Evolutionary conservation across 1,140 invertebrate species (phyloP), one percentile per base, ranked within the genome.

Genomic region (Vanessa tameamea): DNA sequence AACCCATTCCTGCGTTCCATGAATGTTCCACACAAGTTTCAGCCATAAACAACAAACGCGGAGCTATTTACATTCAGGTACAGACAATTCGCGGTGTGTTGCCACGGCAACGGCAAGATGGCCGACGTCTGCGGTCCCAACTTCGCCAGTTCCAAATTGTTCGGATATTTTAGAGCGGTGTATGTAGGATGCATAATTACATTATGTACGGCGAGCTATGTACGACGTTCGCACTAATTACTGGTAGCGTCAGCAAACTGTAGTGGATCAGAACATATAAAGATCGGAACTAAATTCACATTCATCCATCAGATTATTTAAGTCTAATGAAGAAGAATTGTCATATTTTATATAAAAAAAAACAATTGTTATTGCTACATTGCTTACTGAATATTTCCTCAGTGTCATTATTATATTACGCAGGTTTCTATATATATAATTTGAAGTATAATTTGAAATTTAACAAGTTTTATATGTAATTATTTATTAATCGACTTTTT

Each of bases 141-240:
- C 84, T 92, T 89, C 81, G 86, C 78, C 81, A 91, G 88, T 90
- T 91, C 87, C 89, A 90, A 92, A 92, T 92, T 91, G 89, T 92
- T 92, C 84, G 79, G 80, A 89, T 88, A 86, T 92, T 92, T 89
- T 84, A 87, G 90, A 90, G 82, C 83, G 76, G 81, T 86, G 82
- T 89, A 88, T 90, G 88, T 88, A 90, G 82, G 83, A 85, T 89
- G 87, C 83, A 91, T 90, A 91, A 92, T 92, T 92, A 92, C 83
- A 87, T 91, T 91, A 91, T 92, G 77, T 92, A 90, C 85, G 77
- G 69, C 79, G 82, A 80, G 82, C 81, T 89, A 89, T 90, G 82
- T 92, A 85, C 82, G 78, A 83, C 80, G 83, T 85, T 80, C 78
- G 76, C 90, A 87, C 85, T 92, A 90, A 92, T 92, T 92, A 92